These are phyloP conservation scores for Orycteropus afer DNA, from an alignment of 2,113 vertebrate genomes.

Conservation along the genomic window DNA sequence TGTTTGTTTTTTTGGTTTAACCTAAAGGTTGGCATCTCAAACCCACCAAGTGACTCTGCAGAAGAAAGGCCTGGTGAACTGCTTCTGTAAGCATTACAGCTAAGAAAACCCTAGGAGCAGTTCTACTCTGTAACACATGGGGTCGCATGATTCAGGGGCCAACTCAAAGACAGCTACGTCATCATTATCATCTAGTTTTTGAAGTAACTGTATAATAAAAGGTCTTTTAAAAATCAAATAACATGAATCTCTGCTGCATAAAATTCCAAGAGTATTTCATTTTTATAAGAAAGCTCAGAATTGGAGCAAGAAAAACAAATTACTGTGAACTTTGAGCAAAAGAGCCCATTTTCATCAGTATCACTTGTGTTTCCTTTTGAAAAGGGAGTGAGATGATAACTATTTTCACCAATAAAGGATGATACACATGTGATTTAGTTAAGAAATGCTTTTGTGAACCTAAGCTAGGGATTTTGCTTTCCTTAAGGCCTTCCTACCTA, in stretches of 20 bases:
- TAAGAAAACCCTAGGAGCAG: neutral
- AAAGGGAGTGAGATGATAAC: neutral
- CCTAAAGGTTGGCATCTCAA: neutral
- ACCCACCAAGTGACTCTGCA: neutral
- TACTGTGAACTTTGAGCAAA: constrained; percentile 11
- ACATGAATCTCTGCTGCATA: neutral
- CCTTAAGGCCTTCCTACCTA: neutral
- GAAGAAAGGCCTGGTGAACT: neutral
- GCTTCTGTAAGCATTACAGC: too few species aligned
- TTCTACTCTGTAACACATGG: neutral
- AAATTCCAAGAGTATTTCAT: constrained; percentile 22
- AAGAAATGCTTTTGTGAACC: neutral
- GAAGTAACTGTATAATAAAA: constrained; percentile 27
- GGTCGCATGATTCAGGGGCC: too few species aligned
- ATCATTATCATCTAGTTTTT: neutral
- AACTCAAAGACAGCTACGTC: neutral
- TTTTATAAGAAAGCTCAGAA: constrained; percentile 41
- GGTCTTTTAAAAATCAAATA: constrained; percentile 30
- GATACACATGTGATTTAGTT: constrained; percentile 20
- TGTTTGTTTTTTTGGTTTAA: too few species aligned
- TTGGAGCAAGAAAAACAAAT: neutral
- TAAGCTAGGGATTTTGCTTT: neutral
- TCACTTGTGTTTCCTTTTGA: constrained; percentile 5
- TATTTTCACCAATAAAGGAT: constrained; percentile 7
- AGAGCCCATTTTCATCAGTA: neutral